Percentiles rank a stretch among this genome's conserved stretches.
phyloP scores from a whole-genome alignment of 2,113 vertebrate species.

The Sebastes fasciatus region DNA sequence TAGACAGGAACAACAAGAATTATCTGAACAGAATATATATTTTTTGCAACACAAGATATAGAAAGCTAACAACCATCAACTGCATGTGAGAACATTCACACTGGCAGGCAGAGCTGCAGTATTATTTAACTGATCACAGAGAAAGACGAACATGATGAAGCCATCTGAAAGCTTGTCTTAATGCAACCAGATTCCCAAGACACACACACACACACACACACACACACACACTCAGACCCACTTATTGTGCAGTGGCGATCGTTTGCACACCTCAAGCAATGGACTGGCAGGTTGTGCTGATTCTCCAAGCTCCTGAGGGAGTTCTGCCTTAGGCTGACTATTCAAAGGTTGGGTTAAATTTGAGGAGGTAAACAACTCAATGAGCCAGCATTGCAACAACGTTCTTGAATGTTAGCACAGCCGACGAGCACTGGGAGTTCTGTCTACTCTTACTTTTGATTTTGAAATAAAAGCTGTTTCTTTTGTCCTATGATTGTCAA shows the following conservation, averaged over 20 bases:
- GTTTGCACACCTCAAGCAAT: constrained; percentile 42
- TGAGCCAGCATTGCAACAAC: constrained; percentile 20
- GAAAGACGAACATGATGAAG: constrained; percentile 21
- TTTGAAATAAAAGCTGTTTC: constrained; percentile 33
- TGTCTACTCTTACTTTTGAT: constrained; percentile 24
- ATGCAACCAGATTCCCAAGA: constrained; percentile 20
- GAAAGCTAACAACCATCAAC: not conserved
- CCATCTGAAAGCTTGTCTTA: constrained; percentile 22
- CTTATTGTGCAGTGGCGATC: constrained; percentile 17
- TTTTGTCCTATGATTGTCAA: constrained; percentile 47
- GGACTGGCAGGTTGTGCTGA: constrained; percentile 59
- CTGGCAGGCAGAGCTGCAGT: not conserved
- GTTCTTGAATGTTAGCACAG: constrained; percentile 34
- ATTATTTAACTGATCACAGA: constrained; percentile 8
- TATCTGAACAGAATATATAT: not conserved
- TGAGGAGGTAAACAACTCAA: constrained; percentile 59
- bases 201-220: not conserved
- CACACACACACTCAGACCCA: not conserved
- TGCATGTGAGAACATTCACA: not conserved
- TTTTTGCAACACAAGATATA: not conserved
- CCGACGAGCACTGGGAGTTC: constrained; percentile 18
- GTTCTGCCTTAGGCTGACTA: constrained; percentile 52
- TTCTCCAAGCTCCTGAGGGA: constrained; percentile 40
- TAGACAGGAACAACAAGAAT: too few relatives aligned
- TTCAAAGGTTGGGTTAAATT: constrained; percentile 42